These are phyloP conservation scores for Drosophila monieri DNA, from an alignment of 2,888 invertebrate species.

Conservation along the genomic window DNA sequence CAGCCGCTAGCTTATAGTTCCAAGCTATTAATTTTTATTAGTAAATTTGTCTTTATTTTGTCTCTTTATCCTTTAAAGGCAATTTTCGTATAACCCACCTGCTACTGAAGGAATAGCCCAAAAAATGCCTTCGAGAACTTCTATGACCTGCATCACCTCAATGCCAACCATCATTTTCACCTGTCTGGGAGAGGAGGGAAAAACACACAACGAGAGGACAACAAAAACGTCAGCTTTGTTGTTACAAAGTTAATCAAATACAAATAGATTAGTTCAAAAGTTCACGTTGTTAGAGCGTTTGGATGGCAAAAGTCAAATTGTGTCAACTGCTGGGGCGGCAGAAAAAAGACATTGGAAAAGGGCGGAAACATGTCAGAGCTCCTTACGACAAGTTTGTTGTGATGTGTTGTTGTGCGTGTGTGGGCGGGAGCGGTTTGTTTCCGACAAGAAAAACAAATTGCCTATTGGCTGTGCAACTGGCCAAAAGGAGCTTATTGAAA, in stretches of 20 bases:
- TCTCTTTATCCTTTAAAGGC: neutral
- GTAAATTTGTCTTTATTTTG: neutral
- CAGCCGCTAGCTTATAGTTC: neutral
- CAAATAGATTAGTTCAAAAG: conserved; percentile 78
- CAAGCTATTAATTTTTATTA: neutral
- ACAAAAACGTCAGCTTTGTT: conserved; percentile 62
- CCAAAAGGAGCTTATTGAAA: conserved; percentile 40
- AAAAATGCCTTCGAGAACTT: conserved; percentile 2
- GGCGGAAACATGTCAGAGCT: conserved; percentile 25
- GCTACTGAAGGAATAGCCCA: neutral
- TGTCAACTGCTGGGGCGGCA: conserved; percentile 55
- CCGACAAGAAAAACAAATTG: conserved; percentile 62
- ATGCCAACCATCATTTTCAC: conserved; percentile 8
- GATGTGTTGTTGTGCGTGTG: conserved; percentile 11
- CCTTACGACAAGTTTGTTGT: conserved; percentile 10
- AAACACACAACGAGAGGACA: conserved; percentile 32
- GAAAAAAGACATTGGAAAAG: conserved; percentile 19
- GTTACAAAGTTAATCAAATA: conserved; percentile 79
- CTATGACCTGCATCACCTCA: conserved; percentile 24
- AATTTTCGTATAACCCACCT: conserved; percentile 1
- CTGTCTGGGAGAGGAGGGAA: conserved; percentile 8
- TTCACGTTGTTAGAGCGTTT: conserved; percentile 47
- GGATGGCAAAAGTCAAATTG: conserved; percentile 72
- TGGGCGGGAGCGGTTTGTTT: conserved; percentile 12
- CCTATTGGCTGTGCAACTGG: conserved; percentile 48